A percentile compares a stretch with the other conserved stretches of the same genome.
These are phyloP conservation scores for Galerucella nymphaeae DNA, from an alignment of 2,888 invertebrate species.

Conservation along the genomic window DNA sequence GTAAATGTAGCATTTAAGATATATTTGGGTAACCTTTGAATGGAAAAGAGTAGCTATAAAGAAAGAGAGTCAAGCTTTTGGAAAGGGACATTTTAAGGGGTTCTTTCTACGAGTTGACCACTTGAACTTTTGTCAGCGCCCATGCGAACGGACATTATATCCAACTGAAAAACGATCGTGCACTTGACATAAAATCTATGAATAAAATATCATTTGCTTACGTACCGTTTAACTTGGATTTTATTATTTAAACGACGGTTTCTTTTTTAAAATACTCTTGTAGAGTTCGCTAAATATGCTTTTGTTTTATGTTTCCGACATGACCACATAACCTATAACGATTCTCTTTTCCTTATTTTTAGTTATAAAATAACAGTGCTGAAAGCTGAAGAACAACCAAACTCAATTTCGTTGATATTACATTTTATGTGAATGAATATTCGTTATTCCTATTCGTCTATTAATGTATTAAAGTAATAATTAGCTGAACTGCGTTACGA, in stretches of 20 bases:
- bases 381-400: neutral
- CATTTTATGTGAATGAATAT: neutral
- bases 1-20: constrained; percentile 54
- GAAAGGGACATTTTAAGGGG: constrained; percentile 52
- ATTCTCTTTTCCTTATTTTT: neutral
- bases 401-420: neutral
- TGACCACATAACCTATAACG: constrained; percentile 5
- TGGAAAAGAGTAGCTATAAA: constrained; percentile 57
- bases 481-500: too few relatives aligned
- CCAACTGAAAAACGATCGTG: constrained; percentile 49
- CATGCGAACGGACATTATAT: constrained; percentile 43
- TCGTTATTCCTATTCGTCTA: too few relatives aligned
- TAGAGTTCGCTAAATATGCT: constrained; percentile 35
- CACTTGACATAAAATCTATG: constrained; percentile 51
- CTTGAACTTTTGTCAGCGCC: constrained; percentile 50
- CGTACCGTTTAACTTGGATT: constrained; percentile 52
- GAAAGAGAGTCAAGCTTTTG: constrained; percentile 53
- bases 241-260: constrained; percentile 44
- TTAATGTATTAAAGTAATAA: too few relatives aligned
- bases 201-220: constrained; percentile 53
- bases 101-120: constrained; percentile 53
- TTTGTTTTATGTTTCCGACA: neutral
- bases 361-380: neutral
- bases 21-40: constrained; percentile 58
- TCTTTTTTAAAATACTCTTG: constrained; percentile 39